Conservation (phyloP, 2,888 invertebrate species). For the Catonia carolina region DNA sequence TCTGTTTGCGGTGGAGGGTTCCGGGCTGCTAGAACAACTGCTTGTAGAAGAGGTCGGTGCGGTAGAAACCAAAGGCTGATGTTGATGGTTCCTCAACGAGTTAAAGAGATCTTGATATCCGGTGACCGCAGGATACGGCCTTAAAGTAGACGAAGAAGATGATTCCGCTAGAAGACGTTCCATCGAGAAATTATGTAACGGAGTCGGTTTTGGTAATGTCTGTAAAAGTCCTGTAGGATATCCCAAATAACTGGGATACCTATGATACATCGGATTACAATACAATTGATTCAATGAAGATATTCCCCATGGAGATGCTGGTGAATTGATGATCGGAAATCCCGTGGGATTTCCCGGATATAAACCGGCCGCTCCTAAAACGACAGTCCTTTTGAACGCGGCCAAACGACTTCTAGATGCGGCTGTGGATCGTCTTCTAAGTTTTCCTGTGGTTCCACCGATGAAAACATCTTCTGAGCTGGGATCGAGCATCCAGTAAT, state of each 20-base stretch:
- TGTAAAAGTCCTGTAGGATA: constrained; percentile 38
- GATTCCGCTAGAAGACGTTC: constrained; percentile 42
- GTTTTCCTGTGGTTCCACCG: constrained; percentile 94
- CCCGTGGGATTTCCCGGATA: constrained; percentile 51
- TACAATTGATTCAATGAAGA: constrained; percentile 34
- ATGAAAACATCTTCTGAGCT: constrained; percentile 97
- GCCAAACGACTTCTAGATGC: constrained; percentile 83
- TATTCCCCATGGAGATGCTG: constrained; percentile 42
- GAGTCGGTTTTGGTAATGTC: constrained; percentile 42
- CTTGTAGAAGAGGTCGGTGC: constrained; percentile 18
- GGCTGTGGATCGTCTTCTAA: constrained; percentile 82
- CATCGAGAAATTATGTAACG: constrained; percentile 46
- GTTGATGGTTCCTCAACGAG: constrained; percentile 44
- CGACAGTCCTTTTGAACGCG: constrained; percentile 75
- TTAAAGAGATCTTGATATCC: constrained; percentile 45
- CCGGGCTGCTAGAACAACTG: constrained; percentile 15
- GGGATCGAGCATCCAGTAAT: constrained; percentile 99
- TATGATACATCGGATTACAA: constrained; percentile 35
- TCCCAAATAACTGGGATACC: constrained; percentile 28
- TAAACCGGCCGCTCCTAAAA: constrained; percentile 53
- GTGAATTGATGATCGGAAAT: constrained; percentile 42
- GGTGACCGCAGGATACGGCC: constrained; percentile 27
- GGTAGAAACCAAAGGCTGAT: constrained; percentile 42
- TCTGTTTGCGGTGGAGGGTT: too few species aligned
- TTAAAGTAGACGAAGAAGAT: constrained; percentile 35